Percentiles rank a stretch among this genome's conserved stretches.
Conservation (phyloP, 2,113 vertebrate genomes). For the Psammodynastes pulverulentus region DNA sequence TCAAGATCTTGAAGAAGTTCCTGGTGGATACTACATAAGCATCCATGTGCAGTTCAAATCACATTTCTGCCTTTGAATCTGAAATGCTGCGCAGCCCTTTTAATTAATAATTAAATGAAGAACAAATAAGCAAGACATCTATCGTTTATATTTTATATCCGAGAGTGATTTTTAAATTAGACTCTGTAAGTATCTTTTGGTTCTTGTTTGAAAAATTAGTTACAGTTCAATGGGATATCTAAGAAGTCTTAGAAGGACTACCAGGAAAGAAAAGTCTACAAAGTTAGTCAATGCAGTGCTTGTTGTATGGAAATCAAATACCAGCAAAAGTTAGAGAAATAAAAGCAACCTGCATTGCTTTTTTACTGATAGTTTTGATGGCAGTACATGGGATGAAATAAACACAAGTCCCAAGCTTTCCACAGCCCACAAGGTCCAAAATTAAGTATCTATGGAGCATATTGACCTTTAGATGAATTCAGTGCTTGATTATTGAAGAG, state of each 20-base stretch:
- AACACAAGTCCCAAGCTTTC: not conserved
- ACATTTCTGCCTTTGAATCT: not conserved
- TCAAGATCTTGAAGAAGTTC: not conserved
- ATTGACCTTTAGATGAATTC: slow-evolving; percentile 33
- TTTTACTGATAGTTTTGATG: not conserved
- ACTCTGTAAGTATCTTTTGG: not conserved
- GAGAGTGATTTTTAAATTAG: not conserved
- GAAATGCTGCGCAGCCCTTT: not conserved
- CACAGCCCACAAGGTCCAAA: slow-evolving; percentile 25
- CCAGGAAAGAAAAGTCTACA: not conserved
- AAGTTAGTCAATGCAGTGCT: not conserved
- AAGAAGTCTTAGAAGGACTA: not conserved
- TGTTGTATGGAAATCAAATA: not conserved
- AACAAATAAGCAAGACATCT: not conserved
- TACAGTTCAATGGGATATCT: not conserved
- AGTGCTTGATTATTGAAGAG: slow-evolving; percentile 3
- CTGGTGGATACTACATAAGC: not conserved
- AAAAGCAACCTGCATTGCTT: not conserved
- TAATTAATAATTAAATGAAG: not conserved
- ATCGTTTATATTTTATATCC: not conserved
- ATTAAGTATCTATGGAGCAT: slow-evolving; percentile 37
- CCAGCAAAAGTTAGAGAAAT: not conserved
- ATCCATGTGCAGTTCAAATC: not conserved
- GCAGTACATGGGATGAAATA: not conserved
- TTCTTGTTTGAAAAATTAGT: not conserved